Evolutionary conservation across 2,888 invertebrate genomes (phyloP).

Genomic region (Melieria picta): DNA sequence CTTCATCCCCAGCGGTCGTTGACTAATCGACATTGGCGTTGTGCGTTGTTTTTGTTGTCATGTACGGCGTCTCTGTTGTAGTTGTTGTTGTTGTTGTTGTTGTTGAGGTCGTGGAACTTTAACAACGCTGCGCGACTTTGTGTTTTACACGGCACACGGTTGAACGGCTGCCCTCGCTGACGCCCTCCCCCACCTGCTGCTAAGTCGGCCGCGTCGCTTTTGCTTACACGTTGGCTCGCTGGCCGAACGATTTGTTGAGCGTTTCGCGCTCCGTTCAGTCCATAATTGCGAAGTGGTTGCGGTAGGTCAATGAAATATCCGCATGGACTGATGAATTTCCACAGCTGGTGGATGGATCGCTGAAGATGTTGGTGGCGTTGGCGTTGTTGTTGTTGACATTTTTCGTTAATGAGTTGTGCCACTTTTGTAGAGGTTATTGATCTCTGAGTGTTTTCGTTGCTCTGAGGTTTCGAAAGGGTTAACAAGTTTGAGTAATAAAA

Average conservation of each 20-base stretch:
- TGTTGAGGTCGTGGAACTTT: constrained; percentile 37
- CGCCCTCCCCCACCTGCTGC: background rate
- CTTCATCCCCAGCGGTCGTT: constrained; percentile 4
- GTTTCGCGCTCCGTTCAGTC: constrained; percentile 12
- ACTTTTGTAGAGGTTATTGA: background rate
- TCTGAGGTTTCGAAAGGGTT: no score
- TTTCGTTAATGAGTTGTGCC: background rate
- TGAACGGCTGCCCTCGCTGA: constrained; percentile 19
- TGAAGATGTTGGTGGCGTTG: no score
- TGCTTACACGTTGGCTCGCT: background rate
- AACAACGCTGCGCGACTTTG: constrained; percentile 17
- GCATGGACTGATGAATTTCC: no score
- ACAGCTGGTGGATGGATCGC: no score
- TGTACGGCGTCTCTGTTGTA: background rate
- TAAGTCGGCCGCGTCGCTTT: constrained; percentile 7
- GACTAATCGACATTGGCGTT: constrained; percentile 15
- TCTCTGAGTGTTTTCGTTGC: no score
- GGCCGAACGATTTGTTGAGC: constrained; percentile 8
- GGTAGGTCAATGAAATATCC: constrained; percentile 41
- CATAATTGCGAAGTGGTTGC: constrained; percentile 36
- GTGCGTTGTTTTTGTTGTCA: background rate
- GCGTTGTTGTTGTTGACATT: background rate
- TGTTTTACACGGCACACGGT: constrained; percentile 11
- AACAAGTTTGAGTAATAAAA: no score
- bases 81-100: background rate